Evolutionary conservation across 1,140 invertebrate species (phyloP), one percentile per base, ranked within the genome.

Genomic region (Lepidotrigona ventralis): DNA sequence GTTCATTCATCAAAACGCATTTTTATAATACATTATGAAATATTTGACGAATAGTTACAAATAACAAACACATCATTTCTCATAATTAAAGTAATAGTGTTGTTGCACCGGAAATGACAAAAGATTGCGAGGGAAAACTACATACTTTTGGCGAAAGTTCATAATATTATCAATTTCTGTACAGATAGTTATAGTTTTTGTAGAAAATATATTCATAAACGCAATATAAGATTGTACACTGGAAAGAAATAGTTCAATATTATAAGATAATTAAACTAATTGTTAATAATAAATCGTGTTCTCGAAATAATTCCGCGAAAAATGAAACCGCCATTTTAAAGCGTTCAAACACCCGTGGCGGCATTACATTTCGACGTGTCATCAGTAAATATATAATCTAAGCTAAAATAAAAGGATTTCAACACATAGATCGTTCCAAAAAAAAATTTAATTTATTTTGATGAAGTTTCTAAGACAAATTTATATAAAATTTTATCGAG

Each of bases 341-440:
- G 58, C 77, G 85, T 93, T 93, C 88, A 91, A 93, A 93, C 84
- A 88, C 75, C 80, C 85, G 91, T 89, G 91, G 91, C 91, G 91
- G 92, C 83, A 91, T 89, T 83, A 78, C 66, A 19, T 85, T 85
- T 56, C 84, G 46, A 83, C 46, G 60, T 79, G 66, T 77, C 78
- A 68, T 68, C 64, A 70, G 72, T 79, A 90, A 91, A 90, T 79
- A 76, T 66, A 69, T 68, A 79, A 83, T 75, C 26, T 2, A 83
- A 29, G 4, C 12, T 19, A 39, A 75, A 88, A 86, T 69, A 86
- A 85, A 77, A 87, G 72, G 89, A 88, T 11, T 33, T 54, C 72
- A 85, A 74, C n/a, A 33, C 26, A 33, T 53, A 76, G 81, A 82
- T 66, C 11, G 66, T 12, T 19, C 0, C 3, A 33, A 85, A 89